Percentiles rank a stretch among this genome's conserved stretches.
Conservation (phyloP, 2,113 vertebrate genomes). For the Pseudopipra pipra region DNA sequence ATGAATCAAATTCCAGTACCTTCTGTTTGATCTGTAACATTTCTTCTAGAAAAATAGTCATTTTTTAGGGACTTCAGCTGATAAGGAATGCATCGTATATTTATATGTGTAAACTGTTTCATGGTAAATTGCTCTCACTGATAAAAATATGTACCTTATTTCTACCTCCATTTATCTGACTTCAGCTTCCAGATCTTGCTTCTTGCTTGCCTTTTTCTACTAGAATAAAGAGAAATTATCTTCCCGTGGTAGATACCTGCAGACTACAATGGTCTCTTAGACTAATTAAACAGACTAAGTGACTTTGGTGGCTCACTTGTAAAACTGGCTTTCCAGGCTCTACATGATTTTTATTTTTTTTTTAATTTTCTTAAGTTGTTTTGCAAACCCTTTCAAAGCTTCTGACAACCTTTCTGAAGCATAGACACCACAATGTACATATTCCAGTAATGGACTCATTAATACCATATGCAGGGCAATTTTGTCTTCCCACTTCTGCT, state of each 20-base stretch:
- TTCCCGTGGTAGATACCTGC: neutral
- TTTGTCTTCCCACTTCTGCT: neutral
- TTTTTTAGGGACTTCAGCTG: neutral
- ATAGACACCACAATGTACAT: neutral
- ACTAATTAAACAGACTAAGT: neutral
- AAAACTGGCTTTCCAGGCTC: neutral
- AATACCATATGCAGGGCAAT: neutral
- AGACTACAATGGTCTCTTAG: neutral
- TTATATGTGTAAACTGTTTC: neutral
- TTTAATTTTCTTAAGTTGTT: neutral
- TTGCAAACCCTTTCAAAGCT: neutral
- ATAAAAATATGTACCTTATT: neutral
- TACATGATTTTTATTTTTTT: no score
- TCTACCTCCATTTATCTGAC: neutral
- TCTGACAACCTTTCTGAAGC: neutral
- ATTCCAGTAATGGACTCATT: neutral
- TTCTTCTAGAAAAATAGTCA: neutral
- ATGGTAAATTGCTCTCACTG: neutral
- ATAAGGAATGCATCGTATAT: neutral
- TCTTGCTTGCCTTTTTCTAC: neutral
- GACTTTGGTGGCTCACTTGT: neutral
- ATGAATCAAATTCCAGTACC: neutral
- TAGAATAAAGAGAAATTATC: neutral
- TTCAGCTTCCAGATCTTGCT: neutral
- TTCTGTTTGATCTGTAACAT: neutral